Evolutionary conservation across 2,113 vertebrate genomes (phyloP), one percentile per base, ranked within the genome.

Genomic region (Cariama cristata): DNA sequence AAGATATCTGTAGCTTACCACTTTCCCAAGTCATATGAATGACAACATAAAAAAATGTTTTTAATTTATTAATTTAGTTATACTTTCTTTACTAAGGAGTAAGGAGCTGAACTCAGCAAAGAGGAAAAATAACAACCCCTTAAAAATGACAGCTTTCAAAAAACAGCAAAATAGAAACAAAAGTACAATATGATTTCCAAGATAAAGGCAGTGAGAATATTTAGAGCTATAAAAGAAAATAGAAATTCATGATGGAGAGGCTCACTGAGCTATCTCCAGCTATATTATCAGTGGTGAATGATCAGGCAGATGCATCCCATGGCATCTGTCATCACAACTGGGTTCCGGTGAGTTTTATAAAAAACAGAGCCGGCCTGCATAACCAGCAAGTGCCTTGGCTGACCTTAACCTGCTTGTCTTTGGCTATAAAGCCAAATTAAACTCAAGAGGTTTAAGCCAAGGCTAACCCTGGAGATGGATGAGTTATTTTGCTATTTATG

Each of bases 141-240:
- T 74, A 47, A 93, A 95, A 97, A 80, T 6, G 22, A 16, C 28
- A 79, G n/a, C 50, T 35, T 75, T 96, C 53, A 76, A 86, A 91
- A 75, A 0, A 17, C 45, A 92, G 62, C 3, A 53, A 79, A 94
- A 93, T 11, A 91, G 82, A 90, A 95, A 86, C 50, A 63, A 69
- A 93, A 67, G 45, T 45, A 30, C 44, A 87, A 44, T 67, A 64
- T 30, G 13, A 90, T 95, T 79, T 82, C 69, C 12, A 45, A 88
- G 59, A 90, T 66, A 88, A 77, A 92, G 50, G 84, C 45, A 87
- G 53, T 38, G 32, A 91, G 62, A 91, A 87, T 82, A 72, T 89
- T 85, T 82, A 79, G 83, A 80, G 40, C 80, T n/a, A 44, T 74
- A 94, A 94, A 95, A 94, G 88, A 93, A 95, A 95, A 95, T 38